Percentiles rank a stretch among this genome's conserved stretches.
These are phyloP conservation scores for Blera fallax DNA, from an alignment of 2,888 invertebrate genomes.

Conservation along the genomic window DNA sequence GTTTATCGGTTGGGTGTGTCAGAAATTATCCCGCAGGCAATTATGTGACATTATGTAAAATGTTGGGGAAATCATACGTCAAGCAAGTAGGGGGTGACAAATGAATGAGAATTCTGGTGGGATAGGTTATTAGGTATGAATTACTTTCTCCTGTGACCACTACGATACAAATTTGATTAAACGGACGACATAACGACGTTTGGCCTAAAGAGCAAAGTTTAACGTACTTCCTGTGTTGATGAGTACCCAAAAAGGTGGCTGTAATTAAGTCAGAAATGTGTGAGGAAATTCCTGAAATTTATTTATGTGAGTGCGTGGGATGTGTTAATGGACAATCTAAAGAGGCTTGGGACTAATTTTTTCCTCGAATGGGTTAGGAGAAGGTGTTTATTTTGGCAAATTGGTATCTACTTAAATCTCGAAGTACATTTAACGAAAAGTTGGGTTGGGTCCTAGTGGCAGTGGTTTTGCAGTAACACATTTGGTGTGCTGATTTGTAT, in stretches of 20 bases:
- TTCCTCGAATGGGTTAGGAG: not conserved
- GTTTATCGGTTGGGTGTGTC: not conserved
- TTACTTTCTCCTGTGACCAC: not conserved
- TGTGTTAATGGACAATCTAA: not conserved
- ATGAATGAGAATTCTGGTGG: not conserved
- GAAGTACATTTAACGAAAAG: not conserved
- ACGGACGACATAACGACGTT: constrained; percentile 7
- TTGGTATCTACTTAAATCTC: not conserved
- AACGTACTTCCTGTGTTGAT: not conserved
- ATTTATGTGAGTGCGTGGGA: not conserved
- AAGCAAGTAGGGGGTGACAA: not conserved
- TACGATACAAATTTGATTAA: constrained; percentile 21
- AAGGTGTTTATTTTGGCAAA: not conserved
- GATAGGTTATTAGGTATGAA: not conserved
- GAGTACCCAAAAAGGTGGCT: constrained; percentile 5
- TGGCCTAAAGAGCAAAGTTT: constrained; percentile 1
- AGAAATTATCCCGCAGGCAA: not conserved
- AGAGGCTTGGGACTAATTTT: not conserved
- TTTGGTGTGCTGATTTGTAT: not conserved
- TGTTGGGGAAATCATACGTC: constrained; percentile 4
- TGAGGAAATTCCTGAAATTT: not conserved
- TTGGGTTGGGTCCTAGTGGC: not conserved
- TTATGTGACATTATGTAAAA: constrained; percentile 9
- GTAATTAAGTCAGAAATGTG: constrained; percentile 4
- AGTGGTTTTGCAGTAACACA: not conserved